Evolutionary conservation across 2,113 vertebrate genomes (phyloP), one percentile per base, ranked within the genome.

Genomic region (Calypte anna): DNA sequence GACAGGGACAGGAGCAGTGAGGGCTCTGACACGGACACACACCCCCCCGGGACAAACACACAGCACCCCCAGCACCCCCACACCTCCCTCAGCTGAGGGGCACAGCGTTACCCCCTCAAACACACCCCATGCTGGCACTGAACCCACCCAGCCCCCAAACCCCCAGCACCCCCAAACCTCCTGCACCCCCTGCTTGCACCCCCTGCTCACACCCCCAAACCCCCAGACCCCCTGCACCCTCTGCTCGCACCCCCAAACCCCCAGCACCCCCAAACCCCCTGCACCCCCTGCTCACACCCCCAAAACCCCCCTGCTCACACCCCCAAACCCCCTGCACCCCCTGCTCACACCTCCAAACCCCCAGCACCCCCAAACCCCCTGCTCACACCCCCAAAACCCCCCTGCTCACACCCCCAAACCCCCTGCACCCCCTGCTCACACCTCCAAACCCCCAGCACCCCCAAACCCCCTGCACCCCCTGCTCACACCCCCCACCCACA

Each of bases 41-140:
- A 54, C 14, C n/a, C 14, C 68, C 28, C 43, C 7, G 1, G 50
- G 19, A 19, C 46, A 46, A 55, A 46, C 43, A 10, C 30, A 40
- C 38, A 40, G 17, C 48, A 48, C 12, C 53, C 7, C 27, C 59
- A 9, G n/a, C 46, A 30, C 30, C 7, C 23, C 16, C 16, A 12
- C 28, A 24, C 28, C 51, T 27, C 51, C 25, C 51, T 25, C 14
- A 14, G 51, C 13, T 13, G 25, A 51, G 51, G 51, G 51, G 51
- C 27, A 7, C 16, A 33, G 30, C 38, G 2, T 17, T 22, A 22
- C 23, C 9, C 70, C 8, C 3, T 68, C 5, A 5, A 46, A 22
- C 23, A 1, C 33, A 75, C 53, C 22, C 33, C 57, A 10, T 3
- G 2, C 66, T 54, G 4, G 1, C 6, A 1, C 23, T 9, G 31